phyloP scores from a whole-genome alignment of 1,140 invertebrate genomes.

The Conus ventricosus region DNA sequence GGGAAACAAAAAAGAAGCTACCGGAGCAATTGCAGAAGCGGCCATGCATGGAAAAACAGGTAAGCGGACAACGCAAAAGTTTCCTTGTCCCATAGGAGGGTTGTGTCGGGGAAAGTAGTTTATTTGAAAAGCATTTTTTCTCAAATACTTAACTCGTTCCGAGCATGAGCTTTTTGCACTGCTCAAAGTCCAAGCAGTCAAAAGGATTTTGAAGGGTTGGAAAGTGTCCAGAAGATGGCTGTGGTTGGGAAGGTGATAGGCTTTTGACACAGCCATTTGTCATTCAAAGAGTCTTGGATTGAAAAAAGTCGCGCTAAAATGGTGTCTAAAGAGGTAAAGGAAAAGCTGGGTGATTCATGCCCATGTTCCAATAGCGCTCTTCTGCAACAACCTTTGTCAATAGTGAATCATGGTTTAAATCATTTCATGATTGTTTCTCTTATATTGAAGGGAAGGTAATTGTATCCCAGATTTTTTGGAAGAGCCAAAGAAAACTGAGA shows the following conservation, averaged over 20 bases:
- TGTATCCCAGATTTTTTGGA: neutral
- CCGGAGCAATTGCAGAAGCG: neutral
- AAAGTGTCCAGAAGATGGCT: neutral
- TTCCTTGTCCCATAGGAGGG: neutral
- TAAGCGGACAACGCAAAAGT: neutral
- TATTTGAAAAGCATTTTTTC: neutral
- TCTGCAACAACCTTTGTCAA: neutral
- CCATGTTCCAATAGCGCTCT: neutral
- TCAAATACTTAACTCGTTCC: too few relatives aligned
- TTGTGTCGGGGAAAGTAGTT: neutral
- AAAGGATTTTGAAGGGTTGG: neutral
- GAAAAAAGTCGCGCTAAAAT: neutral
- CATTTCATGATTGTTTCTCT: neutral
- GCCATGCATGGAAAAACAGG: neutral
- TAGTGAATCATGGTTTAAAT: neutral
- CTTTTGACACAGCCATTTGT: neutral
- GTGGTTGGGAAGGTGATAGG: neutral
- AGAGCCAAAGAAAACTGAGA: neutral
- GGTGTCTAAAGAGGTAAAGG: neutral
- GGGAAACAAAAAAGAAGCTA: too few relatives aligned
- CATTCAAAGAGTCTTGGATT: neutral
- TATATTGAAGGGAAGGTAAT: neutral
- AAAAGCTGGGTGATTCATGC: neutral
- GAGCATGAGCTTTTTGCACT: too few relatives aligned
- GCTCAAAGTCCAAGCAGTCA: neutral